Conservation (phyloP, 2,113 vertebrate species). For the Phoxinus phoxinus region DNA sequence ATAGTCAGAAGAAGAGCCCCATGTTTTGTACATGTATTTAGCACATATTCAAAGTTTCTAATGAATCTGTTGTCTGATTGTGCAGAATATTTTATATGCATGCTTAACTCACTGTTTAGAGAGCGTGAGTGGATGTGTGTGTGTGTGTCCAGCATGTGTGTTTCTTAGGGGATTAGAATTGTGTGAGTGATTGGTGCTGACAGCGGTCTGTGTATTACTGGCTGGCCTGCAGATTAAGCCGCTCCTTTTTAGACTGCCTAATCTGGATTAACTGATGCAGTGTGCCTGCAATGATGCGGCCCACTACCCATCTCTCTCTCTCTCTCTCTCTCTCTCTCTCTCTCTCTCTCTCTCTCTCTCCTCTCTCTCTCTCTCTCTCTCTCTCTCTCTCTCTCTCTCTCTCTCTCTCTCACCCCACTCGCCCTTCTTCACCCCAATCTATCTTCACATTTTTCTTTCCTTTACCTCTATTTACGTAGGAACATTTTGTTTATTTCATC, state of each 20-base stretch:
- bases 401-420: constrained; percentile 15
- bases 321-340: constrained; percentile 37
- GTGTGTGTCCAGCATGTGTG: constrained; percentile 54
- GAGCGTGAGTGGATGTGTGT: background rate
- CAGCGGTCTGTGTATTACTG: constrained; percentile 78
- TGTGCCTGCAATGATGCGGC: constrained; percentile 75
- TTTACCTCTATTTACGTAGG: background rate
- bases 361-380: background rate
- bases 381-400: constrained; percentile 43
- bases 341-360: constrained; percentile 23
- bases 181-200: constrained; percentile 79
- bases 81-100: background rate
- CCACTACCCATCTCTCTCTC: constrained; percentile 54
- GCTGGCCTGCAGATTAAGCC: constrained; percentile 78
- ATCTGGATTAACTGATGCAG: constrained; percentile 81
- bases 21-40: background rate
- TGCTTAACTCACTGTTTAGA: background rate
- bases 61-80: background rate
- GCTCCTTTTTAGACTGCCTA: constrained; percentile 80
- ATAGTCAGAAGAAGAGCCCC: background rate
- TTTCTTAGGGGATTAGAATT: constrained; percentile 58
- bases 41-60: no score
- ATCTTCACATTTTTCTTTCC: constrained; percentile 11
- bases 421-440: background rate
- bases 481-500: constrained; percentile 11